Evolutionary conservation across 2,888 invertebrate genomes (phyloP), one percentile per base, ranked within the genome.

Genomic region (Halictus quadricinctus): DNA sequence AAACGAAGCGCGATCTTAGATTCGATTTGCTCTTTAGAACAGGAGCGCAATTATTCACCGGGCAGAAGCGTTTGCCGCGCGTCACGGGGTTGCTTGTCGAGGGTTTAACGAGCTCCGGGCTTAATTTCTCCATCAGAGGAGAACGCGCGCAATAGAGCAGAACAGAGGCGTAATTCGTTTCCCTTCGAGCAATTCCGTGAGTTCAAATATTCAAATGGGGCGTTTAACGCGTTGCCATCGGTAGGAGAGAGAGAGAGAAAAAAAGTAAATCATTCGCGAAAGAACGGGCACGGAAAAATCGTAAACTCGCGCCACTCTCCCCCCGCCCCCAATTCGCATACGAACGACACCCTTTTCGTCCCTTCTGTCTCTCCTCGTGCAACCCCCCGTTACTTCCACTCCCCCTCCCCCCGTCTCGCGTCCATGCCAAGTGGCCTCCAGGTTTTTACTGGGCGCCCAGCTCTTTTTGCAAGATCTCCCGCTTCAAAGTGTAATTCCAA

Each of bases 401-500:
- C 66, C 69, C 21, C 36, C 21, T 29, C 29, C 66, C 69, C 21
- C 36, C 12, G 36, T 69, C 41, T 18, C 41, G 41, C 4, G 69
- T 21, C 54, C n/a, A 43, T 46, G 81, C 54, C 72, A 81, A 83
- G 76, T 81, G 69, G 60, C 48, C 36, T 6, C 41, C 5, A 36
- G 43, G 18, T 82, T 82, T 83, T 82, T 72, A 64, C 70, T 5
- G 13, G 25, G 46, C 46, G n/a, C 21, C 10, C 0, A 12, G 48
- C 58, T 18, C 64, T 78, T 79, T 86, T 79, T 48, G 29, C 73
- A 12, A 70, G 29, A 54, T n/a, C 25, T n/a, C 50, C 54, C 43
- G 75, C 80, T 80, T 70, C 72, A 79, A 84, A 79, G 83, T 25
- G 76, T 80, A 64, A 81, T 83, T 76, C 78, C 64, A 78, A 70